Evolutionary conservation across 92 coral and sea anemone species (phyloP), one percentile per base, ranked within the genome.

Genomic region (Plumapathes pennacea): DNA sequence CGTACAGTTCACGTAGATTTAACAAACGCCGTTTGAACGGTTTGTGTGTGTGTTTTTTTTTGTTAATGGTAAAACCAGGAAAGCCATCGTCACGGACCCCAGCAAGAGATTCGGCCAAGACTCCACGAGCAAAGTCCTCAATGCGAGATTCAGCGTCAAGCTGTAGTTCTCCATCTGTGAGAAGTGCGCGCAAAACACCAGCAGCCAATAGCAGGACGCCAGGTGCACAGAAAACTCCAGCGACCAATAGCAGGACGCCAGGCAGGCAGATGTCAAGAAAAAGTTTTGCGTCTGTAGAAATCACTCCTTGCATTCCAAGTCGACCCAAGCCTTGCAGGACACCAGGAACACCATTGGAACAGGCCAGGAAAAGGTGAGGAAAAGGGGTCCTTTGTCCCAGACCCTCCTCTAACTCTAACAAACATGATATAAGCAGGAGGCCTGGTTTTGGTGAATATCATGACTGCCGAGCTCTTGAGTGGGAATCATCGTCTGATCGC

Each of bases 241-340:
- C 30, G 46, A 34, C 45, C 18, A 25, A 5, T 10, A 32, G 56
- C 13, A 51, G 33, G 60, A 56, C 82, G 0, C 53, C 76, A 0
- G 33, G 48, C 36, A 86, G 29, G 26, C 48, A 57, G 5, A 60
- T 47, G 12, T 54, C 86, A 38, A 74, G 72, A 29, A 86, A 67
- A 27, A 71, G 84, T 29, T 3, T 82, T 18, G 68, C 62, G 45
- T 32, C 47, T 14, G 49, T 41, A 1, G 42, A 31, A 11, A 13
- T 36, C 19, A 81, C 89, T 8, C 99, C 99, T 10, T 80, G 96
- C 50, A 88, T 94, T 38, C 99, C 96, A 5, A 66, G 70, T 38
- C 63, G 99, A 48, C 84, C 80, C 12, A 64, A 76, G 62, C 90
- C 89, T 9, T 94, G 99, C 38, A 94, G 85, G 52, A 84, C 96